phyloP scores from a whole-genome alignment of 2,113 vertebrate genomes.

The Capricornis sumatraensis region DNA sequence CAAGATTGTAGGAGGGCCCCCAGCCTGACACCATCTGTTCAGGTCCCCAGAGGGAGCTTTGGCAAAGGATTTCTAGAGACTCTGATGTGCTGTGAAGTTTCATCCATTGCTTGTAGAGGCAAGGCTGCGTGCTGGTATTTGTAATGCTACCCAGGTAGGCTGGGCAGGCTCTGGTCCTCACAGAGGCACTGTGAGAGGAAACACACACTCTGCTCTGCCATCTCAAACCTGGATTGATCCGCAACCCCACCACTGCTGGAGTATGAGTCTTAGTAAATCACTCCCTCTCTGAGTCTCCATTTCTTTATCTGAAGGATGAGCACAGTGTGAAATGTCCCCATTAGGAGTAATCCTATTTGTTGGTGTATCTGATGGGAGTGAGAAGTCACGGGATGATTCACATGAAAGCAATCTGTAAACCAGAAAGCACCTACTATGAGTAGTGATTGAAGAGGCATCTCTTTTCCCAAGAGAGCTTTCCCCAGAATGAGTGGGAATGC shows the following conservation, averaged over 20 bases:
- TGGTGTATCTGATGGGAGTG: background rate
- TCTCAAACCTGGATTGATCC: background rate
- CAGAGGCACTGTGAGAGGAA: background rate
- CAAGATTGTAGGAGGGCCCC: background rate
- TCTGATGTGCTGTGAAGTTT: background rate
- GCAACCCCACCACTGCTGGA: background rate
- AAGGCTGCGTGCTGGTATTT: background rate
- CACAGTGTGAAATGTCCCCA: background rate
- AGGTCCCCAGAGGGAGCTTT: background rate
- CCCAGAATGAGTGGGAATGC: background rate
- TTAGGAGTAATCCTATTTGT: background rate
- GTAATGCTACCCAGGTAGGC: background rate
- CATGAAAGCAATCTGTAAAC: background rate
- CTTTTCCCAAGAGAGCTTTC: background rate
- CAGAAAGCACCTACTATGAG: background rate
- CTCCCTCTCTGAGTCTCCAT: background rate
- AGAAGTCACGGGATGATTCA: background rate
- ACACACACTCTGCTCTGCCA: background rate
- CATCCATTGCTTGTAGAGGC: background rate
- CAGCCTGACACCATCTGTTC: background rate
- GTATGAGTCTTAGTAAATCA: background rate
- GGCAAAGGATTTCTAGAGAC: background rate
- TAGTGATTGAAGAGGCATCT: background rate
- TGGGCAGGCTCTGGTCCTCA: background rate
- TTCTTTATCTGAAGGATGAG: background rate